phyloP scores from a whole-genome alignment of 2,113 vertebrate genomes.

The Tychaedon coryphoeus region DNA sequence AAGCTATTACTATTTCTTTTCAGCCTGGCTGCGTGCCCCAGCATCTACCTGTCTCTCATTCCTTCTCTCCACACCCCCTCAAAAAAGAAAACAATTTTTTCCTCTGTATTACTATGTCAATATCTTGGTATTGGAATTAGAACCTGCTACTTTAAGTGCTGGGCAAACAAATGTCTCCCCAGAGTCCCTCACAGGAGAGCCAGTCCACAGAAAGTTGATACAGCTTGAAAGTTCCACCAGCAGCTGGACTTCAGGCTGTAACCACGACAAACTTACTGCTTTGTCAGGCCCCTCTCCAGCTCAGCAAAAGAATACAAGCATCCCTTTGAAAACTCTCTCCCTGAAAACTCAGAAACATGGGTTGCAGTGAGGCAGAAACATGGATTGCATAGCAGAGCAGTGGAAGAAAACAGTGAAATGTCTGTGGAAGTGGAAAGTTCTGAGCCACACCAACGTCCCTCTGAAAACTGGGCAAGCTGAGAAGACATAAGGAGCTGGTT shows the following conservation, averaged over 20 bases:
- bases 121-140: background rate
- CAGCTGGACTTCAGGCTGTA: background rate
- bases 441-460: background rate
- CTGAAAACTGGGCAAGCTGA: background rate
- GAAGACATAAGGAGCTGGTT: background rate
- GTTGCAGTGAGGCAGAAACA: background rate
- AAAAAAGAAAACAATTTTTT: background rate
- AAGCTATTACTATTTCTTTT: background rate
- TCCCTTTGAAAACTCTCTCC: background rate
- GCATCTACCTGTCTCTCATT: background rate
- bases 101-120: background rate
- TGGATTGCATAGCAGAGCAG: background rate
- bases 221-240: background rate
- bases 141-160: background rate
- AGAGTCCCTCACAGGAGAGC: background rate
- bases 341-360: background rate
- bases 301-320: background rate
- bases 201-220: background rate
- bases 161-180: background rate
- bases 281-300: background rate
- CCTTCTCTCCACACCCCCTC: rapidly evolving
- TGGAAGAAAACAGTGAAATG: background rate
- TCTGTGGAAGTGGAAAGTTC: background rate
- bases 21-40: background rate
- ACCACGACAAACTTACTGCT: background rate